A percentile compares a stretch with the other conserved stretches of the same genome.
These are phyloP conservation scores for Turdus rufiventris DNA, from an alignment of 2,113 vertebrate species.

Conservation along the genomic window DNA sequence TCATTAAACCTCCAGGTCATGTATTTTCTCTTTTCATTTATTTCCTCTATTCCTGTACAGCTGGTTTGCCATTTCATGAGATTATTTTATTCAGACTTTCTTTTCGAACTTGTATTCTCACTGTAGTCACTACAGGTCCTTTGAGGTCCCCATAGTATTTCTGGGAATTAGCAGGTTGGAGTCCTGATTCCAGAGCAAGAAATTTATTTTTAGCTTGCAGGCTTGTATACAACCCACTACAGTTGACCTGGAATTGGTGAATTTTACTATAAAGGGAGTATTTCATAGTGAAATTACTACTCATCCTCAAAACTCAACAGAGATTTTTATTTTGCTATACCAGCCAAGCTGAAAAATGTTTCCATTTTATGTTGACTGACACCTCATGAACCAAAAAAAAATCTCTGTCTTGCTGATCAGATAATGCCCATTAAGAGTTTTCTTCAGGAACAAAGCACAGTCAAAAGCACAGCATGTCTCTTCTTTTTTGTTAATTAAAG, in stretches of 20 bases:
- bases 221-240: background rate
- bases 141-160: background rate
- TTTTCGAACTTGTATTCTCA: background rate
- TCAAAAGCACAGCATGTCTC: background rate
- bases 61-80: background rate
- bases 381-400: background rate
- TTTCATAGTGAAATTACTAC: background rate
- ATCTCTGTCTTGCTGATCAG: background rate
- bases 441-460: background rate
- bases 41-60: background rate
- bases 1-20: background rate
- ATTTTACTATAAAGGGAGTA: background rate
- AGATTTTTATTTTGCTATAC: background rate
- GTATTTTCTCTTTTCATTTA: background rate
- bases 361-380: background rate
- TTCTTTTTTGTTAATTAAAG: background rate
- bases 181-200: background rate
- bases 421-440: background rate
- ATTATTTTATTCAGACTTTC: background rate
- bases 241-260: background rate
- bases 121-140: background rate
- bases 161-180: background rate
- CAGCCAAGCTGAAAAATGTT: background rate
- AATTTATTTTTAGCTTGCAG: background rate
- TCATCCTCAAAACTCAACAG: background rate